Base-by-base conservation (phyloP, 2,797 vertebrate genomes). In the Buceros bicornis region DNA sequence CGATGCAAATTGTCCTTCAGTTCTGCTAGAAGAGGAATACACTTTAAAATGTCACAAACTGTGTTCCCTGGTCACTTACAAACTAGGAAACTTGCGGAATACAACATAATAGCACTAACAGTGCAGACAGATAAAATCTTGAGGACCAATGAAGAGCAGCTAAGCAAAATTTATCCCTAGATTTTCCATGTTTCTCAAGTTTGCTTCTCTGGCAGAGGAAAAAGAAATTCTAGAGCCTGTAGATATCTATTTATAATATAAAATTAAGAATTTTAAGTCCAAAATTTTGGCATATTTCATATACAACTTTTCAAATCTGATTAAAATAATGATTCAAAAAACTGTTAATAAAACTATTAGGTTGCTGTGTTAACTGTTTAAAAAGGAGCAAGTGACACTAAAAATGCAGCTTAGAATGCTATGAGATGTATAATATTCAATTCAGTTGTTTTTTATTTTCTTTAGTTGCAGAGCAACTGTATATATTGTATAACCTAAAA, bases 381-480 rank as follows among this genome's bases (percentile, higher is more conserved):
- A 95, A 94, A 90, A 93, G 96, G 97, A 97, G 96, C 71, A 95
- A 96, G 88, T 88, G 70, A 89, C 67, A 87, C 78, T 94, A 95
- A 81, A 92, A 82, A 80, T 85, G 87, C 96, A 96, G 97, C 95
- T 89, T 89, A 95, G 95, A 95, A 95, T 90, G 97, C 97, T 97
- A 89, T 80, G 96, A 98, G 98, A 96, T 98, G 97, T 97, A 98
- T 95, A 97, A 98, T 98, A 97, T 90, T 98, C 96, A 84, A 48
- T 95, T 95, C 97, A 89, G 94, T 97, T 96, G 91, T 96, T 98
- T 98, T 97, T 97, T 97, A 97, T 98, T 98, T 98, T 97, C 90
- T 98, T 98, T 98, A 97, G 99, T 99, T 99, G 99, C 99, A 99
- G 98, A 99, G 99, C 99, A 99, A 99, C 99, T 98, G 98, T 98